Evolutionary conservation across 2,797 vertebrate genomes (phyloP).

Genomic region (Mus minutoides): DNA sequence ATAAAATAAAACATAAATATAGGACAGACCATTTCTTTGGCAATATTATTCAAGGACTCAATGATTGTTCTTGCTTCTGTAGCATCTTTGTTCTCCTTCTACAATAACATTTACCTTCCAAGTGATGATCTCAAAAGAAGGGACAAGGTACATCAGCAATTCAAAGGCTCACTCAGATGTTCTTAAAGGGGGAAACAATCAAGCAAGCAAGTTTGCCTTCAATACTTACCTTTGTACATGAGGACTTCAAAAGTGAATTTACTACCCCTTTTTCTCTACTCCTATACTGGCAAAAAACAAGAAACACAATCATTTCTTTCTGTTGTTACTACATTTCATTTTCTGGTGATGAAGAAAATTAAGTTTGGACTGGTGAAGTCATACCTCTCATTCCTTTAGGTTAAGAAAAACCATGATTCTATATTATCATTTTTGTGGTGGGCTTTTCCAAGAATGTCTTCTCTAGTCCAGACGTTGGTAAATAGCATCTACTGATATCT

Average conservation of each 20-base stretch:
- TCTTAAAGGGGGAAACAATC: no score
- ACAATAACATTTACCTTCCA: neutral
- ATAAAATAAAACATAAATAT: neutral
- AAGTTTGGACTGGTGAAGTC: neutral
- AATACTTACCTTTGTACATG: neutral
- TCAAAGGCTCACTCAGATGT: accelerated
- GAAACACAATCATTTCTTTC: no score
- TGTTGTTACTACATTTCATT: neutral
- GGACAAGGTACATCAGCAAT: neutral
- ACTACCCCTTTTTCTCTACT: neutral
- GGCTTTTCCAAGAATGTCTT: neutral
- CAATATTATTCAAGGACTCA: neutral
- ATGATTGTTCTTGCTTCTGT: no score
- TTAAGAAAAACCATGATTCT: neutral
- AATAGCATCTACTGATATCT: neutral
- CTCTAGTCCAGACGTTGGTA: neutral
- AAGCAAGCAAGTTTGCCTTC: neutral
- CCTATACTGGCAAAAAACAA: neutral
- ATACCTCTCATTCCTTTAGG: no score
- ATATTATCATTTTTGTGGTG: neutral
- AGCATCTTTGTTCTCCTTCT: neutral
- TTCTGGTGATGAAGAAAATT: neutral
- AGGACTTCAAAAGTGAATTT: neutral
- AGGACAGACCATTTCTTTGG: neutral
- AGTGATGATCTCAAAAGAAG: neutral